These are phyloP conservation scores for Oegoconia quadripuncta DNA, from an alignment of 2,888 invertebrate genomes.

Conservation along the genomic window DNA sequence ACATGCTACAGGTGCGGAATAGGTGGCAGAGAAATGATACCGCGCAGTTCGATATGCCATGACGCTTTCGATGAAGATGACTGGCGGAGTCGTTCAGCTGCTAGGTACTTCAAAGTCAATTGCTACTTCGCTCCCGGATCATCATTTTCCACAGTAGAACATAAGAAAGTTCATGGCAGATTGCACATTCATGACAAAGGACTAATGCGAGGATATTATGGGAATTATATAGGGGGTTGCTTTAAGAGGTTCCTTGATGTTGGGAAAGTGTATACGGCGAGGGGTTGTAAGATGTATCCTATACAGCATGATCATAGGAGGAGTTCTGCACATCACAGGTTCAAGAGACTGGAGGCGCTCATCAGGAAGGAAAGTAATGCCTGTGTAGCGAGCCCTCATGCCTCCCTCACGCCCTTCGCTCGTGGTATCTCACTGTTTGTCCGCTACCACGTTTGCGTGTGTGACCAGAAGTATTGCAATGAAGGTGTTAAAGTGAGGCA, in stretches of 20 bases:
- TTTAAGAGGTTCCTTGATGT: constrained; percentile 33
- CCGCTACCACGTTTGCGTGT: constrained; percentile 32
- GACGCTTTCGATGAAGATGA: neutral
- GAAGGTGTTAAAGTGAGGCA: neutral
- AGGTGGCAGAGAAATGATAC: too few species aligned
- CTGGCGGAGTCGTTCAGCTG: too few species aligned
- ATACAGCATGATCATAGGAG: constrained; percentile 12
- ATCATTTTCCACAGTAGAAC: too few species aligned
- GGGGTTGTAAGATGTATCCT: constrained; percentile 26
- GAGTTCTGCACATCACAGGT: constrained; percentile 18
- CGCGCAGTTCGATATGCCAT: neutral
- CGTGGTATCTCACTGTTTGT: constrained; percentile 25
- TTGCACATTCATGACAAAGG: neutral
- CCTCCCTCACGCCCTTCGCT: constrained; percentile 28
- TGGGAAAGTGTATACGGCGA: constrained; percentile 28
- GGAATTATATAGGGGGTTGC: constrained; percentile 27
- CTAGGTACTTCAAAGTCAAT: neutral
- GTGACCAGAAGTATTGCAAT: constrained; percentile 25
- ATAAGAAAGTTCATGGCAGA: too few species aligned
- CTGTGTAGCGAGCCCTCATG: constrained; percentile 26
- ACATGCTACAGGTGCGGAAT: neutral
- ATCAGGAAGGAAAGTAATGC: constrained; percentile 15
- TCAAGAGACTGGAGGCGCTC: constrained; percentile 18
- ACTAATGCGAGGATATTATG: constrained; percentile 9
- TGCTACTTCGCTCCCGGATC: too few species aligned